Conservation (phyloP, 2,888 invertebrate species). For the Aethes cnicana region DNA sequence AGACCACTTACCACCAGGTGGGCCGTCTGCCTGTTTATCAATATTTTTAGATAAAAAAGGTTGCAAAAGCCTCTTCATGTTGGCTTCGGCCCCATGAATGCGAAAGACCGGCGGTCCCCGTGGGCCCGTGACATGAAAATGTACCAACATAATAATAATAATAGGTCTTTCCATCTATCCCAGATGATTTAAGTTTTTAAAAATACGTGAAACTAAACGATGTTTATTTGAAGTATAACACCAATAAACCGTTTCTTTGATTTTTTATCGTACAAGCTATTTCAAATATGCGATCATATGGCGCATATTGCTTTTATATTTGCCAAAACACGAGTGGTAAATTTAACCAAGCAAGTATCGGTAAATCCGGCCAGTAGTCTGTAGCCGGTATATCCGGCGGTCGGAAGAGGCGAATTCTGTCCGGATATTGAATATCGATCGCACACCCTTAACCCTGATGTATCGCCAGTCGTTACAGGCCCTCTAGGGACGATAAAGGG, state of each 20-base stretch:
- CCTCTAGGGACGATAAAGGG: slow-evolving; percentile 62
- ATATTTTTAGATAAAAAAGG: too few species aligned
- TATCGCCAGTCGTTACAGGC: slow-evolving; percentile 68
- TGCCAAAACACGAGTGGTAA: slow-evolving; percentile 33
- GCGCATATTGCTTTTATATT: slow-evolving; percentile 31
- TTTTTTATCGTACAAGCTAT: neutral
- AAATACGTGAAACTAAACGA: too few species aligned
- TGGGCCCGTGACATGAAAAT: too few species aligned
- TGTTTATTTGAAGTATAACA: too few species aligned
- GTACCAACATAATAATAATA: too few species aligned
- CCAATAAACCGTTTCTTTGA: neutral
- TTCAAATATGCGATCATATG: neutral
- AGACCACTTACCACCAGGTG: too few species aligned
- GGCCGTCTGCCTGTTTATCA: too few species aligned
- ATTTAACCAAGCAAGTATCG: slow-evolving; percentile 41
- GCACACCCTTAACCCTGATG: slow-evolving; percentile 77
- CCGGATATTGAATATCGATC: slow-evolving; percentile 83
- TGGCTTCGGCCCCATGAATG: too few species aligned
- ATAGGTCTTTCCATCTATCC: too few species aligned
- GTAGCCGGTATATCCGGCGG: slow-evolving; percentile 68
- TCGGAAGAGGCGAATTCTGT: slow-evolving; percentile 77
- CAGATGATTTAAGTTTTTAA: too few species aligned
- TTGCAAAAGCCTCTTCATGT: too few species aligned
- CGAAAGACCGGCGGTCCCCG: too few species aligned
- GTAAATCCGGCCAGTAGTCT: slow-evolving; percentile 51